phyloP scores from a whole-genome alignment of 2,797 vertebrate species.

The Sebastes alutus region DNA sequence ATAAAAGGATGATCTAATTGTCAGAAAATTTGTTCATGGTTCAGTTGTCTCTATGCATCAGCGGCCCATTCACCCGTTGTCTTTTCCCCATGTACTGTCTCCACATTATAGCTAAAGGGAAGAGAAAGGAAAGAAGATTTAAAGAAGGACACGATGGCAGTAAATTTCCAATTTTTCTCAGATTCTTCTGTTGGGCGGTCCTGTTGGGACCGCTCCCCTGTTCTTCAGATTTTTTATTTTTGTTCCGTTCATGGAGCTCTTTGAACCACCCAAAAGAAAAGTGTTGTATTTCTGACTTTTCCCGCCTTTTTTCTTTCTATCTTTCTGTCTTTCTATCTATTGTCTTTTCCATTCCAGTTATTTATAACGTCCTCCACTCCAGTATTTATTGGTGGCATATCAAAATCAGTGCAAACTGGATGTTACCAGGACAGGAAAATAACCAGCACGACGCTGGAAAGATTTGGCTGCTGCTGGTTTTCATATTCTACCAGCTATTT shows the following conservation, averaged over 20 bases:
- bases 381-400: conserved; percentile 12
- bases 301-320: conserved; percentile 16
- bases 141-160: conserved; percentile 52
- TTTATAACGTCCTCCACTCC: conserved; percentile 21
- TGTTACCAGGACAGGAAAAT: conserved; percentile 45
- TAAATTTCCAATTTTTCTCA: conserved; percentile 51
- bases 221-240: conserved; percentile 30
- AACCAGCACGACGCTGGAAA: conserved; percentile 3
- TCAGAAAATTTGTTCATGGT: conserved; percentile 73
- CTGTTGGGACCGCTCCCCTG: conserved; percentile 33
- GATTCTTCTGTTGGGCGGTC: conserved; percentile 41
- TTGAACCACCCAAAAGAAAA: conserved; percentile 37
- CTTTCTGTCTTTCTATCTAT: conserved; percentile 35
- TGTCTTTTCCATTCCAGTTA: conserved; percentile 53
- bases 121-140: conserved; percentile 69
- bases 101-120: conserved; percentile 67
- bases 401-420: conserved; percentile 25
- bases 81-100: conserved; percentile 55
- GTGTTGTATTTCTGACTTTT: conserved; percentile 38
- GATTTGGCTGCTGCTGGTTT: conserved; percentile 11
- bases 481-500: conserved; percentile 7
- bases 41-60: conserved; percentile 71
- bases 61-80: conserved; percentile 67
- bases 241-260: conserved; percentile 12
- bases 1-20: conserved; percentile 82